Base-by-base conservation (phyloP, 2,888 invertebrate genomes). In the Apamea anceps region DNA sequence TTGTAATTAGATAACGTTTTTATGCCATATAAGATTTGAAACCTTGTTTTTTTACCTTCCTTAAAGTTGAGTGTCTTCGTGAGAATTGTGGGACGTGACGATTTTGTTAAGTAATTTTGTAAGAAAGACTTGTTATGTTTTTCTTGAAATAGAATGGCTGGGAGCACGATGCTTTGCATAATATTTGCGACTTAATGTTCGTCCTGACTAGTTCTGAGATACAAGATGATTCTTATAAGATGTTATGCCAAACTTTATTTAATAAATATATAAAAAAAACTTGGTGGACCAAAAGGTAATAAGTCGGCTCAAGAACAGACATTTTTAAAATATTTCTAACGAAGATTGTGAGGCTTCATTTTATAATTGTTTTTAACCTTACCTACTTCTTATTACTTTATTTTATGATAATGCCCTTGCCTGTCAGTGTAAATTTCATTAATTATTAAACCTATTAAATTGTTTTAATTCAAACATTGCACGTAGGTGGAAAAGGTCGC, bases 401-500 rank as follows among this genome's bases (percentile, higher is more conserved):
- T 60, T 70, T 73, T 73, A 65, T 72, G 60, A 65, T 21, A 1
- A 57, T 74, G 80, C 76, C 81, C 81, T 86, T 84, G 85, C 70
- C 37, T 57, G 81, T 48, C 70, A 75, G 71, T 87, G 81, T 85
- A 78, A 82, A 88, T 86, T 87, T 85, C 13, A 88, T 87, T 86
- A 87, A 90, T 90, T 82, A 90, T 89, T 80, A 88, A 87, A 87
- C 75, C 79, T 82, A 86, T 89, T 88, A 85, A 88, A 81, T 78
- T 63, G 37, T 78, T 85, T 84, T 78, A 80, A 78, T 86, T 83
- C 76, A 85, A 89, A 89, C 85, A 79, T 84, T 82, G 82, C 78
- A 83, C 78, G 92, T 92, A 92, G 94, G 92, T 89, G 93, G 91
- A 90, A 91, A 90, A 90, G 92, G 92, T 87, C 87, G 84, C 93